Conservation (phyloP, 2,888 invertebrate genomes). For the Melanargia galathea region DNA sequence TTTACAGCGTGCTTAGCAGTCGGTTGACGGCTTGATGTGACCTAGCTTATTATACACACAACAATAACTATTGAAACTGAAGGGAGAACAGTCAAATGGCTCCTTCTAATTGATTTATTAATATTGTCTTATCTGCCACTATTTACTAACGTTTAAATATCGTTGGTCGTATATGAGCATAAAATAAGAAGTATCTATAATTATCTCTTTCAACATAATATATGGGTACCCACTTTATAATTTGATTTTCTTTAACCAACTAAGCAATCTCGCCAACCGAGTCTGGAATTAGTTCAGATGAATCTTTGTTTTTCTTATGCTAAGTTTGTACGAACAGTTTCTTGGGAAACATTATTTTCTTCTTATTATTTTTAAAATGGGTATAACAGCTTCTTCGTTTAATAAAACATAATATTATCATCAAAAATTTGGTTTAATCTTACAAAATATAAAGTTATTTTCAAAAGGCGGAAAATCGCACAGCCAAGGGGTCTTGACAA, state of each 20-base stretch:
- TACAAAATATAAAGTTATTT: background rate
- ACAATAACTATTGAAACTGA: no score
- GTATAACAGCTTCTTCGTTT: background rate
- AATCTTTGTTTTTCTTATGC: constrained; percentile 8
- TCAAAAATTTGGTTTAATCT: background rate
- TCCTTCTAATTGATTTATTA: no score
- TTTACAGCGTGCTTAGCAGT: no score
- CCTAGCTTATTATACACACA: no score
- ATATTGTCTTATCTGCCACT: no score
- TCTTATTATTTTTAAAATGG: constrained; percentile 5
- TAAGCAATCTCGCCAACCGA: no score
- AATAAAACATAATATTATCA: background rate
- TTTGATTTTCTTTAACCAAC: background rate
- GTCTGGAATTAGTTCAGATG: background rate
- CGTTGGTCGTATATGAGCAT: background rate
- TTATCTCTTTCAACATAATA: background rate
- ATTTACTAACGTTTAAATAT: background rate
- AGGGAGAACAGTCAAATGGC: no score
- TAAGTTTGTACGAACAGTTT: background rate
- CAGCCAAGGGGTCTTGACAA: no score
- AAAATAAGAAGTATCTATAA: background rate
- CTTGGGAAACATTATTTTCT: constrained; percentile 6
- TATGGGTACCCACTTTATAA: background rate
- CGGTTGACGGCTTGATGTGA: background rate
- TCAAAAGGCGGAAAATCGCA: no score